These are phyloP conservation scores for Phrixothrix hirtus DNA, from an alignment of 2,888 invertebrate genomes.

Conservation along the genomic window DNA sequence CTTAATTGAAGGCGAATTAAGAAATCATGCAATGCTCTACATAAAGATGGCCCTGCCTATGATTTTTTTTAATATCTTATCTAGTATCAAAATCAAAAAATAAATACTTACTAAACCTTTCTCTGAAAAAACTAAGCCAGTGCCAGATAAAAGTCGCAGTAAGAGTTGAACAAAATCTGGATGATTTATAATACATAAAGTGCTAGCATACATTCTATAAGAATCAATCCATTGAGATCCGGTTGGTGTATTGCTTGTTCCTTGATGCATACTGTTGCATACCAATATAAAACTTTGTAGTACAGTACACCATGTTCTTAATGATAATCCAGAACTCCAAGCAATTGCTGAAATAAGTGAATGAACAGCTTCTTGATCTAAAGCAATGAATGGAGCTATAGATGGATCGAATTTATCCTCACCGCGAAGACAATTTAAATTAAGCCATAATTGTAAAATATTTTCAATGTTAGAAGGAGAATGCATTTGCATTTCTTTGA, in stretches of 20 bases:
- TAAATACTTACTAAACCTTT: conserved; percentile 59
- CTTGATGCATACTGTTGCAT: conserved; percentile 62
- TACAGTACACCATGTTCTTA: conserved; percentile 78
- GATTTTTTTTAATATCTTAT: neutral
- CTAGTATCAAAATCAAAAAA: conserved; percentile 7
- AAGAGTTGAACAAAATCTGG: conserved; percentile 70
- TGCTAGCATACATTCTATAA: conserved; percentile 60
- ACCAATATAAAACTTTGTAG: conserved; percentile 76
- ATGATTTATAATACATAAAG: conserved; percentile 66
- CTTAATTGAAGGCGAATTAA: conserved; percentile 69
- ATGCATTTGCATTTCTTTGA: conserved; percentile 68
- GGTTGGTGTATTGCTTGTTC: conserved; percentile 24
- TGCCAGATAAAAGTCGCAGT: conserved; percentile 68
- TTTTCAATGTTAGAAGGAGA: conserved; percentile 80
- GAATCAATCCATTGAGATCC: conserved; percentile 37
- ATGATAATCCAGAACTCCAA: conserved; percentile 68
- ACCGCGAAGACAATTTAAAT: conserved; percentile 66
- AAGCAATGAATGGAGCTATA: conserved; percentile 65
- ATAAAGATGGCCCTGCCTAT: conserved; percentile 77
- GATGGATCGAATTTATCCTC: conserved; percentile 62
- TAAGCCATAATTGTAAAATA: conserved; percentile 84
- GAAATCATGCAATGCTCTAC: conserved; percentile 73
- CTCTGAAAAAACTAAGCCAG: conserved; percentile 60
- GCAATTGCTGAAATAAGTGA: conserved; percentile 69
- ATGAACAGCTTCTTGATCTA: conserved; percentile 67